Conservation (phyloP, 2,113 vertebrate genomes). For the Glaucidium brasilianum region DNA sequence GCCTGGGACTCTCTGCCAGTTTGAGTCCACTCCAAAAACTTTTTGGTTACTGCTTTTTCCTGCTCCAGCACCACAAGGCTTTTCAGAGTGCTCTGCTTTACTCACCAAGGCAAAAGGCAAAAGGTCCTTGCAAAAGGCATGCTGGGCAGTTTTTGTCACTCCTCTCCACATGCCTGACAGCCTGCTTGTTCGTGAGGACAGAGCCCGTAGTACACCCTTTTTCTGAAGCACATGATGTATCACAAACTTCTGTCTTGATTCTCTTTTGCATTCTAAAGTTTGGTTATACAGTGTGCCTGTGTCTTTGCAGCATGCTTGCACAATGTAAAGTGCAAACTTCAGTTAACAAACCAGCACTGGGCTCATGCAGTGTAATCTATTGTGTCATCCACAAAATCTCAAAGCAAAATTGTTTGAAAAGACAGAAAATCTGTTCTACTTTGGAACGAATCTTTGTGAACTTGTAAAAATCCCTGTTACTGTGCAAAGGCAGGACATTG, state of each 20-base stretch:
- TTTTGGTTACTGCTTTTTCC: not conserved
- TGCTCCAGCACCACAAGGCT: not conserved
- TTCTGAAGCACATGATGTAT: not conserved
- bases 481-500: not conserved
- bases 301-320: not conserved
- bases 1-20: not conserved
- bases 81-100: not conserved
- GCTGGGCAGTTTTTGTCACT: not conserved
- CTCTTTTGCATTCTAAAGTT: not conserved
- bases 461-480: not conserved
- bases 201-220: not conserved
- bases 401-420: not conserved
- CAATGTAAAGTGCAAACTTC: not conserved
- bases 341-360: not conserved
- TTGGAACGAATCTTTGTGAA: not conserved
- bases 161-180: rapidly evolving
- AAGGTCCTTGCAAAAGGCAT: not conserved
- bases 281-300: not conserved
- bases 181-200: rapidly evolving
- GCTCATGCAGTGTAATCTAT: not conserved
- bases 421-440: not conserved
- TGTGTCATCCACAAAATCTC: not conserved
- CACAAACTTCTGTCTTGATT: not conserved
- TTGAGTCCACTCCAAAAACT: not conserved
- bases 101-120: not conserved